A percentile compares a stretch with the other conserved stretches of the same genome.
Evolutionary conservation across 2,797 vertebrate genomes (phyloP).

Genomic region (Diglossa cyanea): DNA sequence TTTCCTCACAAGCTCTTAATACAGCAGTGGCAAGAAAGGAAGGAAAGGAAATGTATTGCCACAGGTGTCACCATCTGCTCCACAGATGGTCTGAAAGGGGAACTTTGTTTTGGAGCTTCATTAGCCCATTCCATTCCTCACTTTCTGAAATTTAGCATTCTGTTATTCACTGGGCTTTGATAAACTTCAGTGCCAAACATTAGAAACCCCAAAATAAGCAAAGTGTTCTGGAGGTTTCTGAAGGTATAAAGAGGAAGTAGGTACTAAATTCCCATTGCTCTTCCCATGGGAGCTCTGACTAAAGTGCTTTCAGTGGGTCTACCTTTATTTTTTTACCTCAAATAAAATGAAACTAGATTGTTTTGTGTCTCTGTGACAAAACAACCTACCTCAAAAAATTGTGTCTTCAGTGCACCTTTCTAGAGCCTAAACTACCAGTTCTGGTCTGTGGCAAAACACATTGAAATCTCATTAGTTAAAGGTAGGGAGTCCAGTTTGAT

Average conservation of each 20-base stretch:
- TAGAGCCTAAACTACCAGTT: not conserved
- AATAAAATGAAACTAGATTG: not conserved
- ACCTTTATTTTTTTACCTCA: not conserved
- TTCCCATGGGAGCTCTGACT: not conserved
- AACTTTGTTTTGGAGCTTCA: conserved; percentile 36
- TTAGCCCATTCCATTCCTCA: not conserved
- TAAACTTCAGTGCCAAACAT: not conserved
- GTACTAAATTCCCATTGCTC: not conserved
- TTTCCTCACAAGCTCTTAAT: not conserved
- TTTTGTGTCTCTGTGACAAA: not conserved
- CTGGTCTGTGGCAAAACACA: not conserved
- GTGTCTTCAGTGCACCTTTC: not conserved
- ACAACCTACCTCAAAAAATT: not conserved
- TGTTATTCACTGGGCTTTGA: not conserved
- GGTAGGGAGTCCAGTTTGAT: not conserved
- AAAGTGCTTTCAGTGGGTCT: not conserved
- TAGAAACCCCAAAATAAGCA: not conserved
- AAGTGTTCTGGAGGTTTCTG: not conserved
- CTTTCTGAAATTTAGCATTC: not conserved
- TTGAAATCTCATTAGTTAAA: not conserved
- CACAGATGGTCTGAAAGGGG: not conserved
- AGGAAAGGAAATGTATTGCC: not conserved
- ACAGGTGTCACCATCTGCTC: conserved; percentile 59
- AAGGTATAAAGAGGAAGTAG: not conserved
- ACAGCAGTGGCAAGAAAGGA: not conserved